Evolutionary conservation across 2,888 invertebrate genomes (phyloP), one percentile per base, ranked within the genome.

Genomic region (Antheraea assamensis): DNA sequence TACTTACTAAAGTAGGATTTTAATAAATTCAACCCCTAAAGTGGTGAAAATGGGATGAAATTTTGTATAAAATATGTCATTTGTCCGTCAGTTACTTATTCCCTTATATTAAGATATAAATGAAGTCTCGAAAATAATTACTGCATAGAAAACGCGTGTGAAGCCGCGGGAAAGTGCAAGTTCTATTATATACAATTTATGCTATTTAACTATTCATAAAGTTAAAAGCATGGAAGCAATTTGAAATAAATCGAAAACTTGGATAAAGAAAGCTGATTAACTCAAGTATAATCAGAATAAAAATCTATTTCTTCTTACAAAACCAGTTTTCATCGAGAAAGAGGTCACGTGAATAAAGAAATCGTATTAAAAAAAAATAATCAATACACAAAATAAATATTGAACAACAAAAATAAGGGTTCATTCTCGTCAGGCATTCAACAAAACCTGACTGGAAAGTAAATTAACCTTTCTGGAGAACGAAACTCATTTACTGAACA

Each of bases 401-500:
- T 71, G 47, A 73, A 72, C 61, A 72, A 21, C 72, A 75, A 76
- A 78, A 75, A 71, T 73, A 70, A 79, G 81, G 78, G 79, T 80
- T 83, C 84, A 82, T 88, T 86, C 84, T 84, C 81, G 79, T 85
- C 82, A 78, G 81, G 81, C 82, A 80, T 79, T 81, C 80, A 85
- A 87, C 87, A 87, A 88, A 88, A 89, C 83, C 83, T 75, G 79
- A 84, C 84, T 87, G 88, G 87, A 89, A 90, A 90, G 87, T 89
- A 91, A 93, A 92, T 93, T 90, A 92, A 90, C 90, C 88, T 90
- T 88, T 87, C 84, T 85, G 79, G 83, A 85, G 80, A 85, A 85
- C 86, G 88, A 90, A 93, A 92, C 91, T 92, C 92, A 93, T 93
- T 93, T 93, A 92, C 89, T 91, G 91, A 92, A 92, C 89, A 86